Percentiles rank a stretch among this genome's conserved stretches.
These are phyloP conservation scores for Cossypha niveicapilla DNA, from an alignment of 2,797 vertebrate species.

Conservation along the genomic window DNA sequence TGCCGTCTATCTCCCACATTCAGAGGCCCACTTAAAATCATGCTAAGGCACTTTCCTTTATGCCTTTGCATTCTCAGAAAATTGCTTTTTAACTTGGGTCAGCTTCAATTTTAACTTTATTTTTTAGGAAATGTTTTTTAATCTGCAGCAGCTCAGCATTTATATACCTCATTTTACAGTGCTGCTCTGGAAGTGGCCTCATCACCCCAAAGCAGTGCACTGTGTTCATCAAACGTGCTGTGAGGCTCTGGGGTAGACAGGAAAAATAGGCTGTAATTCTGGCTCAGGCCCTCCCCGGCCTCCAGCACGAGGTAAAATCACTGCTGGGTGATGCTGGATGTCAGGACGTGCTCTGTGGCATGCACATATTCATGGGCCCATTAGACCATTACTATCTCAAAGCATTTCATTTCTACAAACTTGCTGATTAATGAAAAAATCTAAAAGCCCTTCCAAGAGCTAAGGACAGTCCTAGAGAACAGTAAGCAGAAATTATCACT, in stretches of 20 bases:
- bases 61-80: conserved; percentile 57
- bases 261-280: neutral
- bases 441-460: neutral
- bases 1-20: neutral
- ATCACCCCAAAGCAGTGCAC: neutral
- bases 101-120: conserved; percentile 62
- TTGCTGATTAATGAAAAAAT: neutral
- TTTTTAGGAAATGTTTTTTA: conserved; percentile 52
- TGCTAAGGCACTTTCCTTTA: conserved; percentile 49
- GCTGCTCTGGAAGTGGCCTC: neutral
- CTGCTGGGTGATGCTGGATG: neutral
- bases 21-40: conserved; percentile 55
- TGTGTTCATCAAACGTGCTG: accelerated
- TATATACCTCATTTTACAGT: conserved; percentile 24
- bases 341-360: neutral
- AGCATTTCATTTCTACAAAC: neutral
- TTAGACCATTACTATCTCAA: neutral
- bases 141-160: conserved; percentile 36
- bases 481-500: neutral
- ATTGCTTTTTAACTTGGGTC: conserved; percentile 69
- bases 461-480: neutral
- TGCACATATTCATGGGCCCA: accelerated
- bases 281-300: neutral
- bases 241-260: neutral
- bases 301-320: neutral